Percentiles rank a stretch among this genome's conserved stretches.
phyloP scores from a whole-genome alignment of 1,140 invertebrate genomes.

The Pissodes strobi region DNA sequence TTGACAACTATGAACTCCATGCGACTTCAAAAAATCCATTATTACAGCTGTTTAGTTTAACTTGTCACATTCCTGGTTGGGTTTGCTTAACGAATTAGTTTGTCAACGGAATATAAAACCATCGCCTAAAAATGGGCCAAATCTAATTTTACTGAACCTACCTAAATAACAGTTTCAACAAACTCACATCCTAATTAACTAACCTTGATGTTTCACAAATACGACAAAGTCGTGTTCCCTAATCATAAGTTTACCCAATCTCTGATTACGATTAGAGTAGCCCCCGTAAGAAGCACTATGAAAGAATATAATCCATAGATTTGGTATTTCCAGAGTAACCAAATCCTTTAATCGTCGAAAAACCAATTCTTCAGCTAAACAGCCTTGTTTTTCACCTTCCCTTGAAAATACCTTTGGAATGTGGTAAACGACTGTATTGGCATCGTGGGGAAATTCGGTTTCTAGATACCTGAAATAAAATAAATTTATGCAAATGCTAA shows the following conservation, averaged over 20 bases:
- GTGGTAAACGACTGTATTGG: slow-evolving; percentile 40
- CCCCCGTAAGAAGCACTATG: slow-evolving; percentile 52
- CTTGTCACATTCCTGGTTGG: no score
- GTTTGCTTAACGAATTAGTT: no score
- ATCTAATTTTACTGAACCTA: no score
- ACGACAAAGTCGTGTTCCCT: slow-evolving; percentile 55
- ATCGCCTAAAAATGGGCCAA: no score
- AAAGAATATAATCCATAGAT: slow-evolving; percentile 52
- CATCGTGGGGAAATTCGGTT: slow-evolving; percentile 47
- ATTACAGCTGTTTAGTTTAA: no score
- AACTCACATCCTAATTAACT: not conserved
- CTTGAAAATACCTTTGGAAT: slow-evolving; percentile 47
- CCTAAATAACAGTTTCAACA: no score
- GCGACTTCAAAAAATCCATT: no score
- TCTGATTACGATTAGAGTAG: slow-evolving; percentile 49
- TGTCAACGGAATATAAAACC: no score
- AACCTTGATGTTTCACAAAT: slow-evolving; percentile 51
- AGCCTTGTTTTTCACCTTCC: slow-evolving; percentile 49
- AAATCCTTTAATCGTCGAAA: slow-evolving; percentile 44
- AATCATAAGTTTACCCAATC: slow-evolving; percentile 52
- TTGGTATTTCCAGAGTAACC: not conserved
- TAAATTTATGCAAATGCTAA: no score
- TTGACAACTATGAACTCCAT: no score
- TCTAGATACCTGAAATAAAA: slow-evolving; percentile 45
- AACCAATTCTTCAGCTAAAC: slow-evolving; percentile 47